Base-by-base conservation (phyloP, 1,140 invertebrate genomes). In the Saccostrea echinata region DNA sequence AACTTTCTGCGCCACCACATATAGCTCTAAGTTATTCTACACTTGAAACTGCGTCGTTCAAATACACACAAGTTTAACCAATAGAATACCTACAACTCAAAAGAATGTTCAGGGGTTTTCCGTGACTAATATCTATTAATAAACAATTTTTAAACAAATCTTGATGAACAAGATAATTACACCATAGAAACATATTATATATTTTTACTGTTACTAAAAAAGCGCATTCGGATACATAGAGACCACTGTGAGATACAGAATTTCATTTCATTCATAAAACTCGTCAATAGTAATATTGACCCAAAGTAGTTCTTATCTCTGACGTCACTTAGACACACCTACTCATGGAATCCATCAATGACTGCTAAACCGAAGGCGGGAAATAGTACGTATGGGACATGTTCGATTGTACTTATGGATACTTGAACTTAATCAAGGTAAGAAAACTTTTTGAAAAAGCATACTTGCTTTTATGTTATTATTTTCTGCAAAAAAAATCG, bases 271-370 rank as follows among this genome's bases (percentile, higher is more conserved):
- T 76, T 76, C 68, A 76, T 76, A 76, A 76, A 76, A 76, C 68
- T 11, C 27, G 68, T 76, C 68, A 76, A 76, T 76, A 76, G 68
- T 76, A 76, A 76, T 76, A 30, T 27, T 76, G 68, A 76, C 68
- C 68, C 27, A 27, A 18, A 30, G 30, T 16, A 33, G 30, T 30
- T 64, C 30, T 76, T 76, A 76, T 76, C 68, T 76, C 68, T 76
- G 68, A 76, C 68, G 68, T 76, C 68, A 76, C 68, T 76, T 76
- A 76, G 68, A 76, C 68, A 76, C 68, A 76, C 68, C 68, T 76
- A 76, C 68, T 76, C 27, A 12, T 33, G 68, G 68, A 76, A 76
- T 76, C 68, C 30, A 76, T 76, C 68, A 76, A 76, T 76, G 68
- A 76, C 68, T 76, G 24, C 68, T 76, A 76, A 27, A 16, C 68